Percentiles rank a stretch among this genome's conserved stretches.
phyloP scores from a whole-genome alignment of 2,797 vertebrate species.

The Ceryle rudis region DNA sequence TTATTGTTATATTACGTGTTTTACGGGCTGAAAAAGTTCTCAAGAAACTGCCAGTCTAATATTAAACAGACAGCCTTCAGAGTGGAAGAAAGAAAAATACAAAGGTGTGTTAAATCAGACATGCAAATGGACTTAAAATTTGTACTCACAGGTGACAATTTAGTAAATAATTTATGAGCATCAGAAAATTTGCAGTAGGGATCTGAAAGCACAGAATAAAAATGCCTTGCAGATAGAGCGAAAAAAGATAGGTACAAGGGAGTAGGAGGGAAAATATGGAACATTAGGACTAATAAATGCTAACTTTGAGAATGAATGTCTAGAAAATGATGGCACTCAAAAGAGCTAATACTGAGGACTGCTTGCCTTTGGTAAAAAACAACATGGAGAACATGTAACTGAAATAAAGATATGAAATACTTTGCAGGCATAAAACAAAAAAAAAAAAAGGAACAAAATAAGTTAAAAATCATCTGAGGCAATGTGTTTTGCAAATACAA shows the following conservation, averaged over 20 bases:
- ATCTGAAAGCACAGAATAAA: neutral
- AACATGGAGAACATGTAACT: neutral
- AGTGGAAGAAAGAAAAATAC: neutral
- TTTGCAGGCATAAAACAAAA: neutral
- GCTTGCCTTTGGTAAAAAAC: neutral
- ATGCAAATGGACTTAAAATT: neutral
- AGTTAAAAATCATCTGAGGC: neutral
- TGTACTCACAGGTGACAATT: neutral
- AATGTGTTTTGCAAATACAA: neutral
- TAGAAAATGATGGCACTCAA: neutral
- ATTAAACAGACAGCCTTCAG: neutral
- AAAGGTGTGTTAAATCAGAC: neutral
- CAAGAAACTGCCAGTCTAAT: neutral
- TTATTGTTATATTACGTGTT: neutral
- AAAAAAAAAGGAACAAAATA: neutral
- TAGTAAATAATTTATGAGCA: neutral
- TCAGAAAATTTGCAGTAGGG: neutral
- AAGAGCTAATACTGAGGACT: neutral
- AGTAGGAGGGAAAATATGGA: neutral
- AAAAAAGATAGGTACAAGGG: neutral
- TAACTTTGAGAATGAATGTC: neutral
- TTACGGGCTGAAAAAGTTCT: neutral
- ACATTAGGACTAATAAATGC: neutral
- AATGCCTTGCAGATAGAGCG: neutral
- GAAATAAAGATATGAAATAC: neutral